These are phyloP conservation scores for Lypha dubia DNA, from an alignment of 2,888 invertebrate species.

Conservation along the genomic window DNA sequence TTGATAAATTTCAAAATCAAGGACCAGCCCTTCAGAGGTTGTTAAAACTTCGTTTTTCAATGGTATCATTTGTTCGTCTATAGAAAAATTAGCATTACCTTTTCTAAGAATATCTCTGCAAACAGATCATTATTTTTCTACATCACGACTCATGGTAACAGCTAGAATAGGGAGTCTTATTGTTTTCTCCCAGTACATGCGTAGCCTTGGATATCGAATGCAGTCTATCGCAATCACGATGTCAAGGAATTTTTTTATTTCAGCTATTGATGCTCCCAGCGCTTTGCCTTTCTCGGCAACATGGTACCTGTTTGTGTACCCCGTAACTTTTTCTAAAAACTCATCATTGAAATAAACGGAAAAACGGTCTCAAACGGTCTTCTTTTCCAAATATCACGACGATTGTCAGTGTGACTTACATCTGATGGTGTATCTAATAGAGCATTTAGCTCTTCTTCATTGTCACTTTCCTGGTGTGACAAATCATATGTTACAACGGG, in stretches of 20 bases:
- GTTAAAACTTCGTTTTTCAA: no score
- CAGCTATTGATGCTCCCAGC: conserved; percentile 37
- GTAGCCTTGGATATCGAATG: conserved; percentile 1
- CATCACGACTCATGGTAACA: no score
- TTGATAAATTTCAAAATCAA: not conserved
- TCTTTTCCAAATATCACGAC: conserved; percentile 58
- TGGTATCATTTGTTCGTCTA: no score
- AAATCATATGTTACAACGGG: conserved; percentile 25
- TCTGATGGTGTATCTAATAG: conserved; percentile 37
- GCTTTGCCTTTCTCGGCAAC: conserved; percentile 52
- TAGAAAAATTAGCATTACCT: no score
- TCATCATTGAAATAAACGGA: conserved; percentile 50
- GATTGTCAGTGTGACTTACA: conserved; percentile 50
- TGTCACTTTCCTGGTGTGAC: conserved; percentile 15
- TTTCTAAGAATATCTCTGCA: conserved; percentile 37
- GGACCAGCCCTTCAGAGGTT: no score
- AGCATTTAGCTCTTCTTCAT: conserved; percentile 32
- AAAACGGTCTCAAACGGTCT: conserved; percentile 46
- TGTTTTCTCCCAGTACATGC: conserved; percentile 6
- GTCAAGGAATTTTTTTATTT: conserved; percentile 42
- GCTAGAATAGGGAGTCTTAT: conserved; percentile 32
- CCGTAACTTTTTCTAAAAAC: conserved; percentile 51
- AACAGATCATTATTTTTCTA: no score
- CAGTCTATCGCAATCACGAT: not conserved
- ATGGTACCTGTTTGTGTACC: conserved; percentile 57